Percentiles rank a stretch among this genome's conserved stretches.
Evolutionary conservation across 2,888 invertebrate species (phyloP).

Genomic region (Sinotaia quadrata): DNA sequence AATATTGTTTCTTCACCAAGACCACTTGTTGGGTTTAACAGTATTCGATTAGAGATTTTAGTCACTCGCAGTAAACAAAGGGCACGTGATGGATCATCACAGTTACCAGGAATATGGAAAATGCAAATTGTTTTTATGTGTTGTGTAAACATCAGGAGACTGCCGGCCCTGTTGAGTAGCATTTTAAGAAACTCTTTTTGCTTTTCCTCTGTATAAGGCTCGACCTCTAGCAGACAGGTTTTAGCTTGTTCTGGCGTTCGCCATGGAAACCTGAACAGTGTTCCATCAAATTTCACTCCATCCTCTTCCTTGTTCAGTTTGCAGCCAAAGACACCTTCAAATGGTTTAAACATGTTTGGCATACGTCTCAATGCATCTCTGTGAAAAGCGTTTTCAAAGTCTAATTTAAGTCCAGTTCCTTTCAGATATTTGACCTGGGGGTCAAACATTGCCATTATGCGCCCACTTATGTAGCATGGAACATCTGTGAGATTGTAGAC

Average conservation of each 20-base stretch:
- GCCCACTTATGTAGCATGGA: conserved; percentile 65
- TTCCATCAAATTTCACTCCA: conserved; percentile 44
- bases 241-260: conserved; percentile 56
- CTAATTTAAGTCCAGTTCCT: conserved; percentile 52
- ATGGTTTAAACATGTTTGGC: conserved; percentile 58
- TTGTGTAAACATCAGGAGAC: conserved; percentile 65
- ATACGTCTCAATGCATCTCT: conserved; percentile 37
- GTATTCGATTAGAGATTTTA: not conserved
- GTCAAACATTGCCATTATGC: conserved; percentile 67
- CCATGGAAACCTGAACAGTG: conserved; percentile 66
- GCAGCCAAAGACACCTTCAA: conserved; percentile 55
- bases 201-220: conserved; percentile 51
- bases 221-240: conserved; percentile 57
- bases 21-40: not conserved
- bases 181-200: conserved; percentile 52
- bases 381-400: conserved; percentile 41
- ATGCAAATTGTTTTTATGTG: conserved; percentile 54
- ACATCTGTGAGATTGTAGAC: conserved; percentile 69
- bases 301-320: conserved; percentile 28
- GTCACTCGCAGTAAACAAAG: conserved; percentile 16
- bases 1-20: not conserved
- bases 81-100: conserved; percentile 1
- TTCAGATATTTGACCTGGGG: conserved; percentile 62
- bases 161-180: conserved; percentile 52
- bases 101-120: conserved; percentile 49